Conservation (phyloP, 2,797 vertebrate genomes). For the Saxicola maurus region DNA sequence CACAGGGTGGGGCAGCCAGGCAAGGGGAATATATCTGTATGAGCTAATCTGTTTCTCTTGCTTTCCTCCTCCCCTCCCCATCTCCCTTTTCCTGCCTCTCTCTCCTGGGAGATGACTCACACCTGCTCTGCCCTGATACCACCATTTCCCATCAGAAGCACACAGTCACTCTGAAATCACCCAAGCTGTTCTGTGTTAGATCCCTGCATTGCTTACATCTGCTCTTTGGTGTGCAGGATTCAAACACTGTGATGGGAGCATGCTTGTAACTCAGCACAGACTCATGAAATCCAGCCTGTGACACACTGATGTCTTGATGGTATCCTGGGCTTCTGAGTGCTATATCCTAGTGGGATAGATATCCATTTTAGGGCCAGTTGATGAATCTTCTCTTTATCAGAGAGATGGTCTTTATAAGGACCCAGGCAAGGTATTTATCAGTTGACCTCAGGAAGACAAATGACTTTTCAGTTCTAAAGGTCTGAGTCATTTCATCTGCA, state of each 20-base stretch:
- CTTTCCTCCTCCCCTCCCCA: conserved; percentile 30
- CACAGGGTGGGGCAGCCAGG: not conserved
- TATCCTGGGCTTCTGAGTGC: conserved; percentile 11
- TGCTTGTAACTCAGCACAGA: conserved; percentile 15
- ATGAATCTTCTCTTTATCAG: not conserved
- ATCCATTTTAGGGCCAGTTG: not conserved
- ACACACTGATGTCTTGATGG: conserved; percentile 3
- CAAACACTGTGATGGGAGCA: conserved; percentile 1
- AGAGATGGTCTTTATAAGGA: not conserved
- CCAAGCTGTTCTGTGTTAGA: conserved; percentile 71
- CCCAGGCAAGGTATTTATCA: not conserved
- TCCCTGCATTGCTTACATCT: conserved; percentile 66
- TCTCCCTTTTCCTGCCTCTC: conserved; percentile 22
- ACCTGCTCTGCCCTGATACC: conserved; percentile 69
- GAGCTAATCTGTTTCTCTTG: conserved; percentile 61
- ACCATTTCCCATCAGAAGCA: conserved; percentile 67
- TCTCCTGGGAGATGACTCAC: conserved; percentile 73
- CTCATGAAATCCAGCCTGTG: conserved; percentile 24
- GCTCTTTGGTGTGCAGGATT: conserved; percentile 37
- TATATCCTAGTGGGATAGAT: conserved; percentile 10
- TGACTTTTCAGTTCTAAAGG: not conserved
- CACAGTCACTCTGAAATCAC: conserved; percentile 71
- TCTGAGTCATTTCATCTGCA: conserved; percentile 8
- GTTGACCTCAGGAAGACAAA: not conserved
- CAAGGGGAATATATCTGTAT: conserved; percentile 21